A percentile compares a stretch with the other conserved stretches of the same genome.
phyloP scores from a whole-genome alignment of 2,113 vertebrate species.

The Xerus inauris region DNA sequence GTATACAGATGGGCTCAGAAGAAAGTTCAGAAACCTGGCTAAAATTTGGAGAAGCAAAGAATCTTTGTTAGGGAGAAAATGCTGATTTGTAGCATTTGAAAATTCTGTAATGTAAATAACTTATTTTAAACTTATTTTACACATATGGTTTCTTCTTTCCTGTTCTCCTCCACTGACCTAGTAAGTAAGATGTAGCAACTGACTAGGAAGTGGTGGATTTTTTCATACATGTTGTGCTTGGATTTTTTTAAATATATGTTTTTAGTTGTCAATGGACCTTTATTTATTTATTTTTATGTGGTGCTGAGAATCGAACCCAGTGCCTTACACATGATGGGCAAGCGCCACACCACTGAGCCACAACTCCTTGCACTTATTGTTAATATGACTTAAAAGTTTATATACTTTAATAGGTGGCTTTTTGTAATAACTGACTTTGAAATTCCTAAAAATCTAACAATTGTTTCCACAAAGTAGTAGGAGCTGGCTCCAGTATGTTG shows the following conservation, averaged over 20 bases:
- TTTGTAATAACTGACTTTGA: constrained; percentile 14
- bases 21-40: not conserved
- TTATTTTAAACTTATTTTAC: not conserved
- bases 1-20: not conserved
- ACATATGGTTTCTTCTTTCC: not conserved
- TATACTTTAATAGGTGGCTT: not conserved
- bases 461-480: not conserved
- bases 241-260: not conserved
- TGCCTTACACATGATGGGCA: no score
- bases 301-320: no score
- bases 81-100: not conserved
- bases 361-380: not conserved
- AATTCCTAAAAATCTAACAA: not conserved
- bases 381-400: not conserved
- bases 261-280: no score
- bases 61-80: not conserved
- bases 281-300: no score
- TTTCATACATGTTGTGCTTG: no score
- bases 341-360: no score
- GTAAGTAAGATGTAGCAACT: not conserved
- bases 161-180: not conserved
- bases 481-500: not conserved
- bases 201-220: not conserved
- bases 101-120: not conserved
- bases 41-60: not conserved